Evolutionary conservation across 1,140 invertebrate species (phyloP).

Genomic region (Psix sp.): DNA sequence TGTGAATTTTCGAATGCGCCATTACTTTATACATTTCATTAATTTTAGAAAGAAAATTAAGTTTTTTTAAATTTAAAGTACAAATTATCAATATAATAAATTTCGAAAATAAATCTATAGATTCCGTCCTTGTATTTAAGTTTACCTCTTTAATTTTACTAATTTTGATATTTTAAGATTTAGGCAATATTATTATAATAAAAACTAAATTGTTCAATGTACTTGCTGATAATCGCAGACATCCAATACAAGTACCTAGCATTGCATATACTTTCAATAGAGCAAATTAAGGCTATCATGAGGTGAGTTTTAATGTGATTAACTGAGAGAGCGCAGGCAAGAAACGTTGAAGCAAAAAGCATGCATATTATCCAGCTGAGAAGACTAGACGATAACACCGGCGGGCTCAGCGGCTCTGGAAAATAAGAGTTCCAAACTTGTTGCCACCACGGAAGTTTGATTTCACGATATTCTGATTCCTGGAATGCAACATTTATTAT

Average conservation of each 20-base stretch:
- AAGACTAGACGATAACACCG: slow-evolving; percentile 65
- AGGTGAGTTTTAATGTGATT: slow-evolving; percentile 30
- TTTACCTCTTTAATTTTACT: too few relatives aligned
- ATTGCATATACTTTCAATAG: neutral
- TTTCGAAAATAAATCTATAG: too few relatives aligned
- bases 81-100: too few relatives aligned
- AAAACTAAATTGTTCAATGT: too few relatives aligned
- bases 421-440: slow-evolving; percentile 70
- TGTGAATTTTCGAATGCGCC: too few relatives aligned
- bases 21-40: too few relatives aligned
- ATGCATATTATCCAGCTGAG: slow-evolving; percentile 72
- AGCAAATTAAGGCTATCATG: neutral
- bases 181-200: too few relatives aligned
- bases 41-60: too few relatives aligned
- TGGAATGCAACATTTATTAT: too few relatives aligned
- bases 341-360: slow-evolving; percentile 43
- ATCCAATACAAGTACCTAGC: neutral
- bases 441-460: slow-evolving; percentile 68
- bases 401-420: slow-evolving; percentile 55
- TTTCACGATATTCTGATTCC: slow-evolving; percentile 63
- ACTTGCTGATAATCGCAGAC: slow-evolving; percentile 7
- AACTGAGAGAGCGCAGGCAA: slow-evolving; percentile 55
- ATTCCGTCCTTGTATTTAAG: too few relatives aligned
- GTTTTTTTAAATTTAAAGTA: too few relatives aligned
- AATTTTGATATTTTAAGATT: too few relatives aligned